Base-by-base conservation (phyloP, 1,140 invertebrate genomes). In the Drosophila tani region DNA sequence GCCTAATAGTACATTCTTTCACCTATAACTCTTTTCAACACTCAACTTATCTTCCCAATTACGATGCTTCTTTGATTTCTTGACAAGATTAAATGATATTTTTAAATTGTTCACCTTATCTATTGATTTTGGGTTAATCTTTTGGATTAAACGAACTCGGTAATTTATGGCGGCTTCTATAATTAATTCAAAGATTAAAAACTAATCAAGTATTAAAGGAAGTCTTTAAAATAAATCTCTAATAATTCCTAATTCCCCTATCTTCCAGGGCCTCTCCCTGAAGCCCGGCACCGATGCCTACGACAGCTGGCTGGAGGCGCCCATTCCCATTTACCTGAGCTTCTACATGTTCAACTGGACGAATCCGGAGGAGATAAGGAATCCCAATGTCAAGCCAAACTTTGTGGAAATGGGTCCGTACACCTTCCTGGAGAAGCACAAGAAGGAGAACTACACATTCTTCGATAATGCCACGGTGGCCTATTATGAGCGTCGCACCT, bases 341-440 rank as follows among this genome's bases (percentile, higher is more conserved):
- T 94, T 97, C 64, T 95, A 96, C 90, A 93, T 97, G 64, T 98
- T 96, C 87, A 97, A 98, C 92, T 97, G 96, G 96, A 97, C 96
- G 0, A 97, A 98, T 93, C 92, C 95, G 1, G 92, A 95, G 17
- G 93, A 95, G n/a, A 94, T 96, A 35, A 83, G 93, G 1, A 91
- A 94, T 51, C 71, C 81, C 8, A 76, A 80, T 5, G 91, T 93
- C 0, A 96, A 96, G 81, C 96, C 96, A 8, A 93, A 94, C 35
- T 95, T 96, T 65, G 92, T 94, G 47, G 95, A 96, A 93, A 92
- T 96, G 88, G 95, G 95, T 8, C 95, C 95, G 0, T 96, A 95
- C 71, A 94, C 95, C 3, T 96, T 94, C 59, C 82, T 93, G n/a
- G 95, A 95, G 90, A 92, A 93, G 29, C 95, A 95, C 75, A 92